Conservation (phyloP, 2,797 vertebrate genomes). For the Clarias laeviceps region DNA sequence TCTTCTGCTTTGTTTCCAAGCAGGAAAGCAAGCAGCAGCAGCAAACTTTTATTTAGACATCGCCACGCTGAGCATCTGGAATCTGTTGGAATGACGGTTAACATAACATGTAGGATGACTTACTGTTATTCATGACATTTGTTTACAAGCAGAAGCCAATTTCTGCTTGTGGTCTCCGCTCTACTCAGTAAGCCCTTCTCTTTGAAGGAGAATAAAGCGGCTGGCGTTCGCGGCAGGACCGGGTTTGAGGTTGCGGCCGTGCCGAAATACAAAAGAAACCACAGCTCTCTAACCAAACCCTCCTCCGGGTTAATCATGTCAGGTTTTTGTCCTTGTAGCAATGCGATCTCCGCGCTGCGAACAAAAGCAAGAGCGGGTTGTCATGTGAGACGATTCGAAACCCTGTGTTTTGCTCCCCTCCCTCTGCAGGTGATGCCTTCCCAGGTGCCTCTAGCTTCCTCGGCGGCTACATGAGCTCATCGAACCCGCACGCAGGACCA, state of each 20-base stretch:
- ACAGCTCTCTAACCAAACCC: constrained; percentile 49
- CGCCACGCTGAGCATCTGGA: constrained; percentile 54
- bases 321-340: constrained; percentile 45
- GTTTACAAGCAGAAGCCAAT: constrained; percentile 56
- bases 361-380: neutral
- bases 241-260: constrained; percentile 38
- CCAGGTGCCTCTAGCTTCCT: constrained; percentile 78
- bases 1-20: neutral
- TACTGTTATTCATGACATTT: constrained; percentile 59
- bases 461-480: constrained; percentile 76
- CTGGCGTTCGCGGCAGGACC: constrained; percentile 22
- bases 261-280: constrained; percentile 49
- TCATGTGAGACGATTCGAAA: neutral
- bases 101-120: constrained; percentile 54
- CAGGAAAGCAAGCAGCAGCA: neutral
- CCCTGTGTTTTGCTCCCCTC: constrained; percentile 10
- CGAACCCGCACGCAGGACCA: constrained; percentile 61
- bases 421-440: constrained; percentile 77
- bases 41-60: constrained; percentile 48
- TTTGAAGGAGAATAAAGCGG: constrained; percentile 37
- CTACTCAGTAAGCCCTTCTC: constrained; percentile 39
- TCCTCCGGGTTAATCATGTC: constrained; percentile 46
- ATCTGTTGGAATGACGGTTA: constrained; percentile 51
- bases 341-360: constrained; percentile 13
- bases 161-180: constrained; percentile 35